These are phyloP conservation scores for Gnathonemus longibarbis DNA, from an alignment of 2,113 vertebrate genomes.

Conservation along the genomic window DNA sequence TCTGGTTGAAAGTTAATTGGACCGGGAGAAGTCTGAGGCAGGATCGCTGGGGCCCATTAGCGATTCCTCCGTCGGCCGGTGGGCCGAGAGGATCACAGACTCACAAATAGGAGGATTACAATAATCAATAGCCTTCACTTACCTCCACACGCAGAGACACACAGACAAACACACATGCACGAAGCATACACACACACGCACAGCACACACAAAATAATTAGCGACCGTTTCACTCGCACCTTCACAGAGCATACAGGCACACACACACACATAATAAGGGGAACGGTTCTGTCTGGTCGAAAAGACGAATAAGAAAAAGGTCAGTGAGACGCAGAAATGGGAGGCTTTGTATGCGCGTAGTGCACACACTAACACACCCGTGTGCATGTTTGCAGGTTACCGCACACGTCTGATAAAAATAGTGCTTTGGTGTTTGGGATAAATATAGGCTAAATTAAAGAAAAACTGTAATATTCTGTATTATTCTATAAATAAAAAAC, in stretches of 20 bases:
- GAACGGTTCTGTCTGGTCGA: slow-evolving; percentile 57
- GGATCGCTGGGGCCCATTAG: slow-evolving; percentile 67
- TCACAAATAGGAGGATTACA: slow-evolving; percentile 76
- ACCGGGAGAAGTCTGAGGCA: slow-evolving; percentile 64
- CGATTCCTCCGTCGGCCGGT: slow-evolving; percentile 66
- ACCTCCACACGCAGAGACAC: slow-evolving; percentile 51
- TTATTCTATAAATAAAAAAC: background rate
- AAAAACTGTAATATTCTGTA: background rate
- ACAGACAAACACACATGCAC: slow-evolving; percentile 28
- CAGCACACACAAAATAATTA: slow-evolving; percentile 33
- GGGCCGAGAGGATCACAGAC: slow-evolving; percentile 72
- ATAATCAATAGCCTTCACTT: slow-evolving; percentile 74
- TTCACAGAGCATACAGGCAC: slow-evolving; percentile 9
- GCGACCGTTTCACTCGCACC: slow-evolving; percentile 56
- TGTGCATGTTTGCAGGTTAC: background rate
- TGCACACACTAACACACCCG: slow-evolving; percentile 21
- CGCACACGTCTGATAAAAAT: background rate
- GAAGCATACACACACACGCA: slow-evolving; percentile 26
- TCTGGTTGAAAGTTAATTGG: slow-evolving; percentile 70
- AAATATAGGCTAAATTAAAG: background rate
- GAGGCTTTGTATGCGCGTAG: slow-evolving; percentile 21
- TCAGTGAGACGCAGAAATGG: slow-evolving; percentile 49
- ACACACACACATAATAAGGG: slow-evolving; percentile 47
- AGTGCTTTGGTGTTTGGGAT: background rate
- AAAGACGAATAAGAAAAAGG: slow-evolving; percentile 57